These are phyloP conservation scores for Panthera uncia DNA, from an alignment of 2,113 vertebrate genomes.

Conservation along the genomic window DNA sequence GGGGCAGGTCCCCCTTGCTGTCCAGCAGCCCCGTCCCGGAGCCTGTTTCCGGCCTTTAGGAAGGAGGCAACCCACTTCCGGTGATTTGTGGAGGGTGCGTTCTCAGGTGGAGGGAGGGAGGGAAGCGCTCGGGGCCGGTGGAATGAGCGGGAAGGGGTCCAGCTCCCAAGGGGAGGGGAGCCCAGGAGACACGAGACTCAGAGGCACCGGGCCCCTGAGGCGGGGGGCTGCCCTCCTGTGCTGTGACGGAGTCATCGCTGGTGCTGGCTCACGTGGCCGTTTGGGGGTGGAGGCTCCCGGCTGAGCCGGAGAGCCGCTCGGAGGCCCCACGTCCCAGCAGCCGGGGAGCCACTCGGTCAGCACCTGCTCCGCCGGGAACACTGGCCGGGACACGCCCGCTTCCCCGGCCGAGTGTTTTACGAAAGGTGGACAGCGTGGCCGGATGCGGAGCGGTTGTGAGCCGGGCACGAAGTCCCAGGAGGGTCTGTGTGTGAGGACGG, in stretches of 20 bases:
- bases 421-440: fast-evolving
- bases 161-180: background rate
- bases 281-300: fast-evolving
- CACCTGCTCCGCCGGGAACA: too few relatives aligned
- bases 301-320: too few relatives aligned
- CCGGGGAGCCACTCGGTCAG: too few relatives aligned
- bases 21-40: background rate
- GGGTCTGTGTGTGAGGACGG: fast-evolving
- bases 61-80: background rate
- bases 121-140: fast-evolving
- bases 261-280: fast-evolving
- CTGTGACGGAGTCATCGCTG: fast-evolving
- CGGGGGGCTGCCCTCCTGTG: background rate
- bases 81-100: background rate
- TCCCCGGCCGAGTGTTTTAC: background rate
- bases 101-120: background rate
- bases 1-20: too few relatives aligned
- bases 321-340: too few relatives aligned
- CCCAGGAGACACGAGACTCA: background rate
- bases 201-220: background rate
- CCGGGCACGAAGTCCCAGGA: fast-evolving
- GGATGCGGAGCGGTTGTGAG: background rate
- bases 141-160: fast-evolving
- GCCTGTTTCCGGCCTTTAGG: background rate
- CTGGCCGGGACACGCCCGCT: too few relatives aligned